Evolutionary conservation across 2,797 vertebrate genomes (phyloP).

Genomic region (Heliangelus exortis): DNA sequence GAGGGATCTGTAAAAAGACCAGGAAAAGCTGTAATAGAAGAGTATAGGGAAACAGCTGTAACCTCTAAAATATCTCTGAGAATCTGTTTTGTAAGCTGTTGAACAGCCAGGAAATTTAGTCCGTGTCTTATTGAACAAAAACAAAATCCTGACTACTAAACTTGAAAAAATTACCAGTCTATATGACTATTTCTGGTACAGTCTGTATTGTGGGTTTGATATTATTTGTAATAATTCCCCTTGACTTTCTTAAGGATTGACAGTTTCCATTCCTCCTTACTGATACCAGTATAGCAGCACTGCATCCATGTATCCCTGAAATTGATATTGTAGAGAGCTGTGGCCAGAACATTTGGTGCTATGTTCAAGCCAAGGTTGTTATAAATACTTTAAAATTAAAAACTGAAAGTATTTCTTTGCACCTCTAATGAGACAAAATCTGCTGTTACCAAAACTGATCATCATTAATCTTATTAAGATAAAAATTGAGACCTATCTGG

Average conservation of each 20-base stretch:
- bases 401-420: neutral
- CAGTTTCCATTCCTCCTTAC: neutral
- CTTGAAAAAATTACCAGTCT: neutral
- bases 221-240: neutral
- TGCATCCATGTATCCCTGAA: neutral
- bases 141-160: neutral
- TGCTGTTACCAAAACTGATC: neutral
- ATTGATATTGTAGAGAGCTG: neutral
- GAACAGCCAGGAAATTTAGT: constrained; percentile 1
- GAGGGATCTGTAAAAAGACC: neutral
- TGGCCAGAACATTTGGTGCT: neutral
- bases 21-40: constrained; percentile 46
- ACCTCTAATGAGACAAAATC: neutral
- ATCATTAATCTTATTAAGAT: neutral
- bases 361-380: neutral
- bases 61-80: constrained; percentile 26
- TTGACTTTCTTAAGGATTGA: neutral
- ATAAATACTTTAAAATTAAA: neutral
- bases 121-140: neutral
- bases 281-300: neutral
- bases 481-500: neutral
- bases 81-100: neutral
- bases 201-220: neutral
- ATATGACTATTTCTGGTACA: neutral
- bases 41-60: constrained; percentile 43